These are phyloP conservation scores for Leistus spinibarbis DNA, from an alignment of 2,888 invertebrate genomes.

Conservation along the genomic window DNA sequence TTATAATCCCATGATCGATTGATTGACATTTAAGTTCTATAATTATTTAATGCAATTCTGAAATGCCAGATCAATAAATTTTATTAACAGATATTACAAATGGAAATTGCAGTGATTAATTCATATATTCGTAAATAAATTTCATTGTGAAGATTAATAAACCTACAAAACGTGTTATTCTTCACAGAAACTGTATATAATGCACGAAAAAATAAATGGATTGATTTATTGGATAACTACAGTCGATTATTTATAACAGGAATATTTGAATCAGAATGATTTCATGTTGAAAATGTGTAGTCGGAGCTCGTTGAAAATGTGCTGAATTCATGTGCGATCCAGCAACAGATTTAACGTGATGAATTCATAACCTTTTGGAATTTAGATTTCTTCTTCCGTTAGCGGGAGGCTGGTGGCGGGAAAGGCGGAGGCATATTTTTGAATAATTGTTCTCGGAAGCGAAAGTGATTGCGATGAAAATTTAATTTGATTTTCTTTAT, in stretches of 20 bases:
- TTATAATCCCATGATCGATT: neutral
- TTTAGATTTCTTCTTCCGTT: neutral
- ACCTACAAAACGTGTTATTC: too few relatives aligned
- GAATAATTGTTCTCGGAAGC: conserved; percentile 35
- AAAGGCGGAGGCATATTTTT: conserved; percentile 13
- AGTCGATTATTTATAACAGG: too few relatives aligned
- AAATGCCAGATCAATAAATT: neutral
- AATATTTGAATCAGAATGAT: too few relatives aligned
- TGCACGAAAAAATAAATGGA: too few relatives aligned
- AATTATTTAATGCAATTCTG: neutral
- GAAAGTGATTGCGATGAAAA: conserved; percentile 38
- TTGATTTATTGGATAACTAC: too few relatives aligned
- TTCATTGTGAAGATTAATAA: neutral
- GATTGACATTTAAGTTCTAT: neutral
- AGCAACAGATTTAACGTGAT: neutral
- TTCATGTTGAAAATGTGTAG: too few relatives aligned
- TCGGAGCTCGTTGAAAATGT: too few relatives aligned
- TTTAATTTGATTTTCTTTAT: conserved; percentile 38
- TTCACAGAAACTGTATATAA: too few relatives aligned
- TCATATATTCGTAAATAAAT: neutral
- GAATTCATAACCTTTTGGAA: neutral
- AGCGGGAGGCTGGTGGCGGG: neutral
- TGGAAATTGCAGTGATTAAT: neutral
- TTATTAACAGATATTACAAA: neutral
- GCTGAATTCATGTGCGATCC: too few relatives aligned